These are phyloP conservation scores for Paralichthys olivaceus DNA, from an alignment of 2,113 vertebrate species.

Conservation along the genomic window DNA sequence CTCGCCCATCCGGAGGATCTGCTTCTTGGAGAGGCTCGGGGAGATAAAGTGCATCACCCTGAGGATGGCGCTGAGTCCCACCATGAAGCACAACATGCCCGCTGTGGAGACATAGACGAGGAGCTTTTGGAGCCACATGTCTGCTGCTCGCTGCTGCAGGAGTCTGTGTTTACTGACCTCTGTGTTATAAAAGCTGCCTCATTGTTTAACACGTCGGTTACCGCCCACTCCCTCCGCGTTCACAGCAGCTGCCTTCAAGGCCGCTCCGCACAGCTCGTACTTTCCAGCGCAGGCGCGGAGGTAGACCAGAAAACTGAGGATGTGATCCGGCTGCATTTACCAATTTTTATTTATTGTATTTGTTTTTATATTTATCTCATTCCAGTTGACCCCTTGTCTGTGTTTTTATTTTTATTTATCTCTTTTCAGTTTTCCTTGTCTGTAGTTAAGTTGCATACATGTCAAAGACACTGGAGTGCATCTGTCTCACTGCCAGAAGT, in stretches of 20 bases:
- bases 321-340: not conserved
- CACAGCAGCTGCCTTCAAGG: conserved; percentile 34
- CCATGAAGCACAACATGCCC: conserved; percentile 10
- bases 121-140: conserved; percentile 55
- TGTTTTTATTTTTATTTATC: too few species aligned
- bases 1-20: conserved; percentile 80
- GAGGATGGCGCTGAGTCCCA: conserved; percentile 25
- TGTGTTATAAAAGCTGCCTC: not conserved
- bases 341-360: too few species aligned
- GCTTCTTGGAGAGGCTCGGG: conserved; percentile 77
- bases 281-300: not conserved
- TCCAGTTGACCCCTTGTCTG: too few species aligned
- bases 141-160: not conserved
- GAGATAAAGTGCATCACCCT: conserved; percentile 79
- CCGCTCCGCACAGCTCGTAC: not conserved
- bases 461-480: too few species aligned
- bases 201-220: not conserved
- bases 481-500: too few species aligned
- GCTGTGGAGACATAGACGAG: conserved; percentile 31
- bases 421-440: too few species aligned
- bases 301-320: too few species aligned
- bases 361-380: too few species aligned
- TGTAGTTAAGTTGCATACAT: too few species aligned
- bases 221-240: conserved; percentile 26
- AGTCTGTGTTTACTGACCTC: not conserved